These are phyloP conservation scores for Phytoseiulus persimilis DNA, from an alignment of 2,888 invertebrate species.

Conservation along the genomic window DNA sequence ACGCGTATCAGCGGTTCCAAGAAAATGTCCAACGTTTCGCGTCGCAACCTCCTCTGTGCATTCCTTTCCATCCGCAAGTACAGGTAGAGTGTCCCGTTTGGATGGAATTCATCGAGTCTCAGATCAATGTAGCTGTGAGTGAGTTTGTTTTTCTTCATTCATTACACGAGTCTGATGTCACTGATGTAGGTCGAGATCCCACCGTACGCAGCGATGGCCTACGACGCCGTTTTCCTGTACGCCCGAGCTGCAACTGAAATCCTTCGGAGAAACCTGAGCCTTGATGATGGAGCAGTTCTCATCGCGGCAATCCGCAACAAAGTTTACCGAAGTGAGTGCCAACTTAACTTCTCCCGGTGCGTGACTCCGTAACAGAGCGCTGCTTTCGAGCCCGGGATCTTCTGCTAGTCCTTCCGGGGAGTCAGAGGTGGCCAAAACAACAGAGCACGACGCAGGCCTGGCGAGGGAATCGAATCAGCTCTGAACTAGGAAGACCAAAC, in stretches of 20 bases:
- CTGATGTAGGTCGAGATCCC: conserved; percentile 58
- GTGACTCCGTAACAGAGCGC: too few species aligned
- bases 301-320: conserved; percentile 24
- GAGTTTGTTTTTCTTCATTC: conserved; percentile 6
- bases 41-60: conserved; percentile 64
- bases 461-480: background rate
- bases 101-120: conserved; percentile 12
- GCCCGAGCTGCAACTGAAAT: conserved; percentile 70
- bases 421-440: background rate
- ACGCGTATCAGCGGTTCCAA: conserved; percentile 62
- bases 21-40: conserved; percentile 64
- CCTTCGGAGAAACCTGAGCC: conserved; percentile 60
- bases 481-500: background rate
- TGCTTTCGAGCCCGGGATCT: too few species aligned
- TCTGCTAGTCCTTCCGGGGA: too few species aligned
- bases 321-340: conserved; percentile 46
- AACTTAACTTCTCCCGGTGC: background rate
- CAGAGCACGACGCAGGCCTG: background rate
- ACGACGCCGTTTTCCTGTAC: conserved; percentile 78
- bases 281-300: conserved; percentile 67
- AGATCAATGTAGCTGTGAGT: background rate
- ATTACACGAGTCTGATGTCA: conserved; percentile 46
- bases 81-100: background rate
- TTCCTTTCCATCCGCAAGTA: conserved; percentile 65
- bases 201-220: conserved; percentile 72